Evolutionary conservation across 2,888 invertebrate species (phyloP).

Genomic region (Capitulum mitella): DNA sequence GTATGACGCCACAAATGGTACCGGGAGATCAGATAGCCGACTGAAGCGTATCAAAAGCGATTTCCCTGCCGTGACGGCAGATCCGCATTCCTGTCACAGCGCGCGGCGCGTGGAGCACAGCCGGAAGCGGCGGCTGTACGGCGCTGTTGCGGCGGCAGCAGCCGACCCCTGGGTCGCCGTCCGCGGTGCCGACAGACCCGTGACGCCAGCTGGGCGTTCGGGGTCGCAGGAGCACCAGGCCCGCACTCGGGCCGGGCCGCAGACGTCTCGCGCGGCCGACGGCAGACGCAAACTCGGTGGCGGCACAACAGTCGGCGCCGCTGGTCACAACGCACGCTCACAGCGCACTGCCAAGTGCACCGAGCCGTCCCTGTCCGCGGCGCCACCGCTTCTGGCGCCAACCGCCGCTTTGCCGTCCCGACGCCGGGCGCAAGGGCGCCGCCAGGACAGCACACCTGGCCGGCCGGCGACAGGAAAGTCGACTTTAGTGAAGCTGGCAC

Average conservation of each 20-base stretch:
- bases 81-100: neutral
- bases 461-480: no score
- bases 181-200: no score
- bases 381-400: neutral
- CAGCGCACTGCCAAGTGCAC: no score
- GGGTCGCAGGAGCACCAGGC: no score
- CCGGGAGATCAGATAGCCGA: neutral
- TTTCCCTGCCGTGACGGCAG: neutral
- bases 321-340: no score
- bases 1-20: neutral
- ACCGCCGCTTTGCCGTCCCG: neutral
- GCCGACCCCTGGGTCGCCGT: neutral
- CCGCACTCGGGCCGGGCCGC: no score
- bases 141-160: neutral
- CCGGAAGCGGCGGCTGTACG: neutral
- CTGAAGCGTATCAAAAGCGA: neutral
- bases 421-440: neutral
- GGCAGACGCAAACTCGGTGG: no score
- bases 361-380: neutral
- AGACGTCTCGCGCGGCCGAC: no score
- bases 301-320: no score
- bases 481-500: no score
- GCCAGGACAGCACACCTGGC: constrained; percentile 4
- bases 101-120: neutral
- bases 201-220: no score